Base-by-base conservation (phyloP, 2,113 vertebrate species). In the Uria lomvia region DNA sequence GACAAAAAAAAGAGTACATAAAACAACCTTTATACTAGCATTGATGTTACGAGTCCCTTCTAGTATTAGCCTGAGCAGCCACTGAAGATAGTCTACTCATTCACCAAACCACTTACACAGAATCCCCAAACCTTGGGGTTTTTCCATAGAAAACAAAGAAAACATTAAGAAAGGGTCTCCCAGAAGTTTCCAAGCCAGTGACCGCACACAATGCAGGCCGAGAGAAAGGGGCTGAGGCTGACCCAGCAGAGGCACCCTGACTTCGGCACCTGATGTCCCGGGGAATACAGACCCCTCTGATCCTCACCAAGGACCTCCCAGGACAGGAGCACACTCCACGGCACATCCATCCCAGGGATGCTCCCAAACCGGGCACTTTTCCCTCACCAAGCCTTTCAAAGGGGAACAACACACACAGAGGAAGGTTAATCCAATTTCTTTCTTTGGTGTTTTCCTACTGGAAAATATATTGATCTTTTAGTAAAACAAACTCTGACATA, bases 141-240 rank as follows among this genome's bases (percentile, higher is more conserved):
- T 73, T 94, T 76, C n/a, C 60, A 72, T 11, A 66, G 38, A 26
- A 72, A 53, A 75, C 38, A 82, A 91, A 78, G 29, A 67, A 65
- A 86, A 88, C 11, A 32, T 43, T 63, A 94, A 32, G 29, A 84
- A 77, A 65, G 26, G 20, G 49, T 80, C 23, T 60, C 49, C 14
- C 77, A 85, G 42, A 72, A 32, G n/a, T 65, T 86, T 90, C 53
- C 15, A 2, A 42, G 62, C 40, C 83, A 87, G 52, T 14, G 55
- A 74, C 8, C 0, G 0, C 20, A 43, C 27, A 62, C 14, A 65
- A 17, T 3, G 12, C 10, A 5, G 1, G 4, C 38, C 3, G 12
- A 73, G 50, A 85, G 42, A 40, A n/a, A 66, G 20, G 17, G 22
- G 27, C 30, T 76, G 38, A 21, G 82, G 68, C 63, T 78, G 65